Evolutionary conservation across 2,888 invertebrate genomes (phyloP).

Genomic region (Sinhomidia bicolor): DNA sequence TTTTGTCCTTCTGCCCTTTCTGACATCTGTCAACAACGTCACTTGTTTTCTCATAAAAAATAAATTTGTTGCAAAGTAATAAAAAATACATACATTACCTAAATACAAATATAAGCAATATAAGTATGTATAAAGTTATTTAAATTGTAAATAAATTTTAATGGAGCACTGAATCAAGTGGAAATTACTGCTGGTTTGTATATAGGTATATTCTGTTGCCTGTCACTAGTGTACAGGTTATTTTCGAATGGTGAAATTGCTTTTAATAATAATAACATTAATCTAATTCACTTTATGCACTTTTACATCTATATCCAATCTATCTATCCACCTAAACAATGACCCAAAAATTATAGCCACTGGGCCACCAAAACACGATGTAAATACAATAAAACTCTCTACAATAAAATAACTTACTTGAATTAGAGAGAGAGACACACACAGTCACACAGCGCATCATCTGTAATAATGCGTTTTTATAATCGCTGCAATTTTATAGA

Average conservation of each 20-base stretch:
- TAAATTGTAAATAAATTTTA: no score
- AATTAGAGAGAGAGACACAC: no score
- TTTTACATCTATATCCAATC: neutral
- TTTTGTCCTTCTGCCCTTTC: neutral
- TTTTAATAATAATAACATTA: neutral
- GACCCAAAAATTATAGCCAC: slow-evolving; percentile 12
- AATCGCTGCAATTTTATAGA: neutral
- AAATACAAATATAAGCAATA: no score
- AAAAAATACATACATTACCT: no score
- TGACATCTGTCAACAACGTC: neutral
- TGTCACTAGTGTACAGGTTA: no score
- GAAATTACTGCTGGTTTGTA: no score
- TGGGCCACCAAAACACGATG: neutral
- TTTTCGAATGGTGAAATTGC: slow-evolving; percentile 15
- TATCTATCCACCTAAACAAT: slow-evolving; percentile 23
- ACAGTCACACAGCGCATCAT: neutral
- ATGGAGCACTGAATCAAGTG: no score
- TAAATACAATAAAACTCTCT: no score
- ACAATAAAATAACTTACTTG: neutral
- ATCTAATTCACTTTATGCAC: slow-evolving; percentile 2
- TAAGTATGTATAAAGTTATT: no score
- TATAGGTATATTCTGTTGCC: no score
- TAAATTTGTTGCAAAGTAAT: no score
- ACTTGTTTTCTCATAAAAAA: neutral
- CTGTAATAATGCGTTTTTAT: neutral